Conservation (phyloP, 2,113 vertebrate species). For the Myotis yumanensis region DNA sequence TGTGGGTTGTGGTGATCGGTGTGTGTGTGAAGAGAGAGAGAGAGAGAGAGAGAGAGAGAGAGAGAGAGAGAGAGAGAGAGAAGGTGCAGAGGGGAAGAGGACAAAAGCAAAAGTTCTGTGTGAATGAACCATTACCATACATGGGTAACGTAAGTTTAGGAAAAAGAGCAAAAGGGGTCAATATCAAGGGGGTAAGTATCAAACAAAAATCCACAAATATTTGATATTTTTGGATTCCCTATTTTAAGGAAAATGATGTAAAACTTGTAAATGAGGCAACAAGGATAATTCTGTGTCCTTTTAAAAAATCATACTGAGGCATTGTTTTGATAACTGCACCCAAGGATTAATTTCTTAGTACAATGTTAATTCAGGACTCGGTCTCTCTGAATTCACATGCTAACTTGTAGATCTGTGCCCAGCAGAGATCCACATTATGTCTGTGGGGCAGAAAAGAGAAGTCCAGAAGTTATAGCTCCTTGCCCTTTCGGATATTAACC, state of each 20-base stretch:
- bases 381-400: not conserved
- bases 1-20: not conserved
- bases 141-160: not conserved
- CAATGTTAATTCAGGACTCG: not conserved
- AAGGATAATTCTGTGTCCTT: not conserved
- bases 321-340: not conserved
- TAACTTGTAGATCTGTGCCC: not conserved
- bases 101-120: not conserved
- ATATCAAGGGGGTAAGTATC: not conserved
- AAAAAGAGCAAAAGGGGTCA: not conserved
- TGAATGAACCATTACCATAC: not conserved
- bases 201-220: not conserved
- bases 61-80: too few relatives aligned
- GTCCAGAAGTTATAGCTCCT: not conserved
- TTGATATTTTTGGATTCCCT: not conserved
- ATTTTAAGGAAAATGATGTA: not conserved
- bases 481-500: not conserved
- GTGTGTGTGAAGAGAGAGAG: not conserved
- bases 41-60: too few relatives aligned
- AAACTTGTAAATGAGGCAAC: not conserved
- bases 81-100: not conserved
- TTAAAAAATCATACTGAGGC: slow-evolving; percentile 1
- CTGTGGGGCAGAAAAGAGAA: not conserved
- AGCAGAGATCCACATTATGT: slow-evolving; percentile 24
- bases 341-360: slow-evolving; percentile 14